Base-by-base conservation (phyloP, 2,797 vertebrate species). In the Ptychobarbus kaznakovi region DNA sequence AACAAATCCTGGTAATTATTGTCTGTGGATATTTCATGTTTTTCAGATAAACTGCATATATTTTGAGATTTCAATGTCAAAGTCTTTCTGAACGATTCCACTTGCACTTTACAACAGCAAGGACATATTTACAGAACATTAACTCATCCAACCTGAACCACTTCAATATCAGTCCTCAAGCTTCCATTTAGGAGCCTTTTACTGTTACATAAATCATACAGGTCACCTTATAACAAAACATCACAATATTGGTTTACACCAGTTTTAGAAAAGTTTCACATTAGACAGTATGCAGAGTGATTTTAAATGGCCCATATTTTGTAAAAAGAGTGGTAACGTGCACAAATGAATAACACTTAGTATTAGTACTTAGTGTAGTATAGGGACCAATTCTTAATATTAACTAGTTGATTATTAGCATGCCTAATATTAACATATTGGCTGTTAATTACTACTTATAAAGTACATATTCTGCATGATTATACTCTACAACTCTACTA, bases 161-260 rank as follows among this genome's bases (percentile, higher is more conserved):
- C 86, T 74, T 66, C 81, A 51, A 78, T 40, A 80, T 82, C 42
- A 85, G 74, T 32, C 69, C 18, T 10, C 46, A 38, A 68, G 63
- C 77, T 80, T 35, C 16, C 61, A 74, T 65, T 77, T 53, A 13
- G 28, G 4, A 66, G 58, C 10, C 73, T 70, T 88, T 84, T 84
- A 63, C 63, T n/a, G 61, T 66, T 12, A 76, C 49, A 58, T 46
- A 56, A 56, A 40, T 83, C 81, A 61, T 38, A 28, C 44, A 72
- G 22, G 65, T 80, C 75, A 83, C 68, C 22, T 84, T 81, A 68
- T 38, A 63, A 28, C 22, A 28, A 70, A 68, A 81, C 25, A 49
- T 15, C 46, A 46, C 63, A 75, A 53, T 68, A 28, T 68, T 74
- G 15, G 20, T 85, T 58, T 44, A 63, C 46, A 61, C 22, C 6